Percentiles rank a stretch among this genome's conserved stretches.
Evolutionary conservation across 2,888 invertebrate species (phyloP).

Genomic region (Blastobasis adustella): DNA sequence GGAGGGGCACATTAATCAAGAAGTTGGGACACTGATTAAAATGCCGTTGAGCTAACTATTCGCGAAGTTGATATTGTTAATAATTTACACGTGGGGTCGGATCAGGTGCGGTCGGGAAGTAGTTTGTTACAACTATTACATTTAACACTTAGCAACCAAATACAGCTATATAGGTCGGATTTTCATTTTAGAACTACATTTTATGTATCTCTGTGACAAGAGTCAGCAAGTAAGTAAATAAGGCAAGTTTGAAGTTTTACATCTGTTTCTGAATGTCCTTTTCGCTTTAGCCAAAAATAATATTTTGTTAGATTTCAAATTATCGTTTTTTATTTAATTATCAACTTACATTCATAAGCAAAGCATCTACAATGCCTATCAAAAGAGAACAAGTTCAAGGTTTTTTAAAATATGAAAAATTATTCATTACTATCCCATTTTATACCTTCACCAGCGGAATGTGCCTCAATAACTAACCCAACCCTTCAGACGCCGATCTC

Average conservation of each 20-base stretch:
- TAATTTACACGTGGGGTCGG: conserved; percentile 62
- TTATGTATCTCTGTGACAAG: background rate
- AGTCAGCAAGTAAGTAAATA: background rate
- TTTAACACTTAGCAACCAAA: too few species aligned
- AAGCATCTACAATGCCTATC: too few species aligned
- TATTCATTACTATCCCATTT: conserved; percentile 31
- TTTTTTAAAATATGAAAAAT: conserved; percentile 28
- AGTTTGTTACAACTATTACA: background rate
- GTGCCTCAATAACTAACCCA: conserved; percentile 57
- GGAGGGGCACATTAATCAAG: conserved; percentile 71
- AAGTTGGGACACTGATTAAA: conserved; percentile 77
- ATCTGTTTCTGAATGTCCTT: too few species aligned
- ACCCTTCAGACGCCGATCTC: conserved; percentile 45
- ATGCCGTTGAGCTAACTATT: conserved; percentile 73
- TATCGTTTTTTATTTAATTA: too few species aligned
- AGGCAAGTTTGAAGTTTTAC: background rate
- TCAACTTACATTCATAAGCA: too few species aligned
- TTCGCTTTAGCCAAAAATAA: too few species aligned
- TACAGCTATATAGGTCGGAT: background rate
- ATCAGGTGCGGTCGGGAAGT: conserved; percentile 42
- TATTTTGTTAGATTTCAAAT: too few species aligned
- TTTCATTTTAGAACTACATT: conserved; percentile 2
- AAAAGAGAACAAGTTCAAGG: too few species aligned
- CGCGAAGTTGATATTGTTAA: conserved; percentile 69
- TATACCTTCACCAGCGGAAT: conserved; percentile 36